Percentiles rank a stretch among this genome's conserved stretches.
phyloP scores from a whole-genome alignment of 2,797 vertebrate genomes.

The Peromyscus melanophrys region DNA sequence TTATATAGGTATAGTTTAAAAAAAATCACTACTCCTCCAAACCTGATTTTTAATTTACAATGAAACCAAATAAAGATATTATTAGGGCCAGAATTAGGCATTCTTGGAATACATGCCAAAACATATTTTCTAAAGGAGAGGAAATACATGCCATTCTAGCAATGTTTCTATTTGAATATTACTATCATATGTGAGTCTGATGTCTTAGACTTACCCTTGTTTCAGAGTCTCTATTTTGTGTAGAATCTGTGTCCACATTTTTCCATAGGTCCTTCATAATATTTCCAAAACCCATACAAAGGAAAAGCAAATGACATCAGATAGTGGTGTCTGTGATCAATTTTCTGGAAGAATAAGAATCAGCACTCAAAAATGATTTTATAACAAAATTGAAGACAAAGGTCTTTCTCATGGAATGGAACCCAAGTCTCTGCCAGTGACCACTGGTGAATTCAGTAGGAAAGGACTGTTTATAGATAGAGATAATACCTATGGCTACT shows the following conservation, averaged over 20 bases:
- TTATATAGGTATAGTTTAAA: not conserved
- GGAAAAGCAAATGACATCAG: slow-evolving; percentile 64
- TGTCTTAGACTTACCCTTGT: not conserved
- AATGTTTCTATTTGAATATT: not conserved
- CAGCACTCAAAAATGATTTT: slow-evolving; percentile 76
- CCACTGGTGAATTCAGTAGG: slow-evolving; percentile 66
- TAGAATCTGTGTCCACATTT: not conserved
- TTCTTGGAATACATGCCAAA: not conserved
- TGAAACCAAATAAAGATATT: not conserved
- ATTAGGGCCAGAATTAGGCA: not conserved
- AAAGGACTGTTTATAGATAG: slow-evolving; percentile 28
- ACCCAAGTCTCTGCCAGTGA: not conserved
- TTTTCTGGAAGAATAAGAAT: slow-evolving; percentile 61
- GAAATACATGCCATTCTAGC: not conserved
- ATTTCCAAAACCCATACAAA: slow-evolving; percentile 68
- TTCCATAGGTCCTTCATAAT: not conserved
- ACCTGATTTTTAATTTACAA: not conserved
- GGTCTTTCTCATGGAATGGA: slow-evolving; percentile 52
- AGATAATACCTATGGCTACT: slow-evolving; percentile 21
- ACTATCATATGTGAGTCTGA: not conserved
- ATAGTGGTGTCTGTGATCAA: slow-evolving; percentile 44
- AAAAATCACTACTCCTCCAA: not conserved
- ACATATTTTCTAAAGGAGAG: not conserved
- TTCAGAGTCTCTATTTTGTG: not conserved
- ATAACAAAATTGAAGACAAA: slow-evolving; percentile 81